Conservation (phyloP, 2,113 vertebrate genomes). For the Erythrolamprus reginae region DNA sequence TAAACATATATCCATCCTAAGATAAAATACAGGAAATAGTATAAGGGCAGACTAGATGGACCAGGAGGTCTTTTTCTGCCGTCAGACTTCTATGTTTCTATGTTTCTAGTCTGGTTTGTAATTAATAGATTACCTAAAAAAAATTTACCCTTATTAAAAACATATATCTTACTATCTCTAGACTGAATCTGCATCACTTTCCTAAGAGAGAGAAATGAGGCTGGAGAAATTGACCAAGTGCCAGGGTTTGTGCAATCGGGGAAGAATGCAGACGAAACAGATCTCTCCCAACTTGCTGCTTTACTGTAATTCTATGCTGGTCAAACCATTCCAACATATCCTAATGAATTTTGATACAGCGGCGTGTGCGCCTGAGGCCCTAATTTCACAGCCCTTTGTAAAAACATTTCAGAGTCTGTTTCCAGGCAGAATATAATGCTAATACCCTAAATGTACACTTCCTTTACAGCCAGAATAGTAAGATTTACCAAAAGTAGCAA, state of each 20-base stretch:
- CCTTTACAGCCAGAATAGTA: neutral
- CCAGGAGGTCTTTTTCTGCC: too few relatives aligned
- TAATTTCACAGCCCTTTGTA: neutral
- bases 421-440: neutral
- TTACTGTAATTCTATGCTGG: constrained; percentile 12
- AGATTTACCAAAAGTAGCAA: neutral
- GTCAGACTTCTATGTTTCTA: too few relatives aligned
- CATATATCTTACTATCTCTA: too few relatives aligned
- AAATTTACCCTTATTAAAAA: too few relatives aligned
- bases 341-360: neutral
- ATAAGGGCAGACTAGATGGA: too few relatives aligned
- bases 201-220: constrained; percentile 25
- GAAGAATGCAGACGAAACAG: constrained; percentile 28
- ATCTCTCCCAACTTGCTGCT: constrained; percentile 13
- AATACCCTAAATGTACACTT: neutral
- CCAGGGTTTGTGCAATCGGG: constrained; percentile 11
- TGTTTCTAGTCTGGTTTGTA: too few relatives aligned
- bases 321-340: neutral
- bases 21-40: too few relatives aligned
- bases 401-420: neutral
- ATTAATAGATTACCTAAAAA: too few relatives aligned
- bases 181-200: neutral
- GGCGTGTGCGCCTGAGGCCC: neutral
- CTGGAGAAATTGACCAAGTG: constrained; percentile 5
- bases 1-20: too few relatives aligned